Evolutionary conservation across 2,797 vertebrate genomes (phyloP).

Genomic region (Chelon auratus): DNA sequence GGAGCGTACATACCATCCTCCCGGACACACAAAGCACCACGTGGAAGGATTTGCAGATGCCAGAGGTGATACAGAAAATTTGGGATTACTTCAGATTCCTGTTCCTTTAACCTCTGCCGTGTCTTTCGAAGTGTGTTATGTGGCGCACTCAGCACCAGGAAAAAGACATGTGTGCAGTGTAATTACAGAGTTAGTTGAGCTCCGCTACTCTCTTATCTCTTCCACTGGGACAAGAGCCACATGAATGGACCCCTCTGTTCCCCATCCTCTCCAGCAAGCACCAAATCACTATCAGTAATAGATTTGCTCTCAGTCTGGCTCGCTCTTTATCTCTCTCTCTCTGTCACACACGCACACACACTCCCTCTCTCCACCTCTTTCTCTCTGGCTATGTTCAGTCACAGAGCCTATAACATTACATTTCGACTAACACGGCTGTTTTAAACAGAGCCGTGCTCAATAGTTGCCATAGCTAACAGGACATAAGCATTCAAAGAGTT

Average conservation of each 20-base stretch:
- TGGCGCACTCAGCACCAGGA: slow-evolving; percentile 12
- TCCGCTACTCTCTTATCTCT: slow-evolving; percentile 73
- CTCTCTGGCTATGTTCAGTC: slow-evolving; percentile 17
- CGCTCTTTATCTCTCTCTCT: slow-evolving; percentile 30
- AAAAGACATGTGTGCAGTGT: slow-evolving; percentile 60
- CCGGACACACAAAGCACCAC: slow-evolving; percentile 48
- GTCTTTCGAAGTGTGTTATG: slow-evolving; percentile 34
- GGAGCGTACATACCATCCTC: slow-evolving; percentile 27
- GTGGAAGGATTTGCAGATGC: slow-evolving; percentile 50
- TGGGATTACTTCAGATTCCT: slow-evolving; percentile 42
- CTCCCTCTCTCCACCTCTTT: neutral
- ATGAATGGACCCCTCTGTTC: slow-evolving; percentile 73
- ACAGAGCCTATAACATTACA: slow-evolving; percentile 18
- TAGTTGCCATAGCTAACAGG: neutral
- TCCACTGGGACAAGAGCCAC: slow-evolving; percentile 73
- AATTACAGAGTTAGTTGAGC: slow-evolving; percentile 77
- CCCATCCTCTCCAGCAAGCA: slow-evolving; percentile 65
- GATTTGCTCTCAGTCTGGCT: slow-evolving; percentile 57
- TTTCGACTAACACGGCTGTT: no score
- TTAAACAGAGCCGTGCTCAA: no score
- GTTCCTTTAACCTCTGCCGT: slow-evolving; percentile 42
- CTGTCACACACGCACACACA: slow-evolving; percentile 7
- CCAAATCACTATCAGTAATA: slow-evolving; percentile 72
- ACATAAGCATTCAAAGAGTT: neutral
- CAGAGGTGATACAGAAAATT: slow-evolving; percentile 49